Evolutionary conservation across 2,797 vertebrate genomes (phyloP), one percentile per base, ranked within the genome.

Genomic region (Trachurus trachurus): DNA sequence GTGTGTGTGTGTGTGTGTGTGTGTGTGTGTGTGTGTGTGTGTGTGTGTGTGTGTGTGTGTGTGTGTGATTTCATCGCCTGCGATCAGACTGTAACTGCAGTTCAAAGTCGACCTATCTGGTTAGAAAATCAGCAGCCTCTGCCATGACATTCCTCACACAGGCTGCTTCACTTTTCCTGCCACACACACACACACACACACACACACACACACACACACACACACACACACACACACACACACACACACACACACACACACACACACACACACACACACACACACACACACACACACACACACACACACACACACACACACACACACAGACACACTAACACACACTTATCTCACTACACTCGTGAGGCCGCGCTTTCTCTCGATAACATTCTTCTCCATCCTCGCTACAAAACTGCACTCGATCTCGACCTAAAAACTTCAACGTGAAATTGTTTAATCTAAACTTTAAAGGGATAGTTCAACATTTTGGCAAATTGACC

Each of bases 61-160:
- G 62, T 67, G 59, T 53, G 45, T 34, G 15, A 58, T 71, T 44
- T 62, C 80, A 40, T 63, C n/a, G 52, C 50, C 42, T 61, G 61
- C 9, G 58, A 85, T 84, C 68, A 66, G 57, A 74, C 40, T 58
- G 59, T 59, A 68, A 66, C 26, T 26, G 44, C 3, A 45, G 67
- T 89, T 92, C 84, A 87, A 92, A 89, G 80, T 78, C 50, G 47
- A 71, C 21, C 31, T 77, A 87, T 90, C 80, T 17, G 66, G 63
- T 57, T 71, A 63, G 83, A 76, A 37, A 81, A 90, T 93, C 88
- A 81, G 71, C 66, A 77, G 80, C 70, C 64, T 76, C 61, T 71
- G 83, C 78, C 77, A 66, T 67, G 22, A 84, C 87, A 91, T 91
- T 91, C 86, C 89, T 78, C 40, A 29, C 52, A 68, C 87, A 84